Evolutionary conservation across 2,888 invertebrate species (phyloP).

Genomic region (Dryomyza anilis): DNA sequence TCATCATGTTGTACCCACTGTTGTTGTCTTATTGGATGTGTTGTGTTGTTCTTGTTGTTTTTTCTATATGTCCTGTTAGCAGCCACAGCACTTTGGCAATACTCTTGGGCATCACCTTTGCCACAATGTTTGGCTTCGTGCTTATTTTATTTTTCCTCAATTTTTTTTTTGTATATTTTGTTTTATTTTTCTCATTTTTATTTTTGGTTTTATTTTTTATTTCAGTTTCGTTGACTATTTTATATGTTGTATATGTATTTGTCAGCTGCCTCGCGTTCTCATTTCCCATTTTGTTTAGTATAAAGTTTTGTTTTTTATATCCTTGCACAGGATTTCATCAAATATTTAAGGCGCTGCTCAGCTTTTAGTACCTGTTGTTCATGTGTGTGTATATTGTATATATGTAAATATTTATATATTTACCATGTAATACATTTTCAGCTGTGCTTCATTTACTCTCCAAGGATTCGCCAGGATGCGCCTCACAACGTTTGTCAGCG

Average conservation of each 20-base stretch:
- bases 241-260: too few relatives aligned
- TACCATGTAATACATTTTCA: conserved; percentile 8
- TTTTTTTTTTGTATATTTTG: neutral
- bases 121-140: neutral
- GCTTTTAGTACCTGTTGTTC: conserved; percentile 18
- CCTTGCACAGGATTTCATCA: conserved; percentile 39
- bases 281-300: too few relatives aligned
- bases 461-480: neutral
- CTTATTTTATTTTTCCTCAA: neutral
- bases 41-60: too few relatives aligned
- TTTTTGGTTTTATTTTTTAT: neutral
- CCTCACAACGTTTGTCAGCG: conserved; percentile 15
- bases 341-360: conserved; percentile 43
- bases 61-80: too few relatives aligned
- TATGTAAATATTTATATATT: neutral
- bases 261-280: too few relatives aligned
- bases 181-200: neutral
- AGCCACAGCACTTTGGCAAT: too few relatives aligned
- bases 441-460: conserved; percentile 16
- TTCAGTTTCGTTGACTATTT: neutral
- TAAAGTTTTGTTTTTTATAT: conserved; percentile 33
- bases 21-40: too few relatives aligned
- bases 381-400: neutral
- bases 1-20: too few relatives aligned
- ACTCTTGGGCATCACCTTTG: too few relatives aligned